Evolutionary conservation across 2,113 vertebrate species (phyloP), one percentile per base, ranked within the genome.

Genomic region (Lagopus leucura): DNA sequence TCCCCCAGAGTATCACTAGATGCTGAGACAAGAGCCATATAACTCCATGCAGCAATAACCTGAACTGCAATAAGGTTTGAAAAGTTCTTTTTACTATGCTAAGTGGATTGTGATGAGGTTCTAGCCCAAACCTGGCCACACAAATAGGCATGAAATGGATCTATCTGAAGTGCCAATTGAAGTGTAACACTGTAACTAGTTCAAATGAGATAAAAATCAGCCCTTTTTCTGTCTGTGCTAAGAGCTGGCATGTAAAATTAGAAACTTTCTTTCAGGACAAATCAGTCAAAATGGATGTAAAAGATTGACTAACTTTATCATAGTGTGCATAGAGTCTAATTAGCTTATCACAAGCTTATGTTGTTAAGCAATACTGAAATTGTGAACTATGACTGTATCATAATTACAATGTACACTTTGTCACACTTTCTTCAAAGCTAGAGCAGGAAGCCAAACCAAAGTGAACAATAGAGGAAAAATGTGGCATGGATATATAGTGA

Each of bases 371-470:
- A 89, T 58, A 43, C 3, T 36, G n/a, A 54, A 91, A 57, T 82
- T n/a, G 27, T 30, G 20, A 66, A 40, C 50, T 73, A 61, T n/a
- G 74, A 84, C 58, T 40, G 16, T 47, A 36, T 63, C 30, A 14
- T 61, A 88, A 89, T 79, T 82, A 82, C 27, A 19, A 66, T 50
- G n/a, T 66, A 36, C 3, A 28, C n/a, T 94, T 91, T 58, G 48
- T 50, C 30, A 63, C 0, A 0, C 36, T 92, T 54, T 38, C 60
- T 63, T 80, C 85, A 82, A 86, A 88, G 65, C 13, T 61, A 79
- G 54, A 87, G 71, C 74, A 94, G 58, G 27, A 90, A 90, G 55
- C 15, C 64, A 73, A 92, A 66, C 24, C n/a, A 18, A 86, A 91
- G 28, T 60, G 55, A 91, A 47, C 36, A 90, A 66, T 32, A 27